Evolutionary conservation across 2,797 vertebrate genomes (phyloP).

Genomic region (Darevskia mixta): DNA sequence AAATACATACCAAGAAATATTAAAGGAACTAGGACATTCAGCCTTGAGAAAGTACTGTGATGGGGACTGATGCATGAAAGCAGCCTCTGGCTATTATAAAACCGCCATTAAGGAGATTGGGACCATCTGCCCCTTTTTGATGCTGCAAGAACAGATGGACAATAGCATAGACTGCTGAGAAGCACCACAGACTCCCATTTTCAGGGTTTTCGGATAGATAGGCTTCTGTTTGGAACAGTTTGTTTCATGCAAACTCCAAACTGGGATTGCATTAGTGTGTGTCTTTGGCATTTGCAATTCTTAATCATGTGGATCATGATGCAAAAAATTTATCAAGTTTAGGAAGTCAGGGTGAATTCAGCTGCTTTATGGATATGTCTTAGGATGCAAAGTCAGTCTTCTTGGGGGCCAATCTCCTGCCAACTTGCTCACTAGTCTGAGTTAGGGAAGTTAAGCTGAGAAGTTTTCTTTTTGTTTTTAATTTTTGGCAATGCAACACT

Average conservation of each 20-base stretch:
- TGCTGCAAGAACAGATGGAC: not conserved
- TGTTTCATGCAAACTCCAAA: not conserved
- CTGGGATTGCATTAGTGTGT: not conserved
- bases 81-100: not conserved
- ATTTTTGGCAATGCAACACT: too few relatives aligned
- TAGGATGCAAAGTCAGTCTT: not conserved
- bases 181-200: not conserved
- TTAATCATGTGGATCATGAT: not conserved
- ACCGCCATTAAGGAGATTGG: not conserved
- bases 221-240: not conserved
- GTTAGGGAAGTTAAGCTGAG: not conserved
- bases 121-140: not conserved
- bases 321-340: not conserved
- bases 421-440: not conserved
- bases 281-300: not conserved
- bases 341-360: not conserved
- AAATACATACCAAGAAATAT: too few relatives aligned
- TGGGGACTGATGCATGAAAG: not conserved
- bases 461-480: too few relatives aligned
- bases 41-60: too few relatives aligned
- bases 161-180: not conserved
- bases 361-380: not conserved
- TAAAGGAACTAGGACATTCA: not conserved
- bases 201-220: not conserved
- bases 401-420: not conserved